Conservation (phyloP, 2,113 vertebrate species). For the Heloderma charlesbogerti region DNA sequence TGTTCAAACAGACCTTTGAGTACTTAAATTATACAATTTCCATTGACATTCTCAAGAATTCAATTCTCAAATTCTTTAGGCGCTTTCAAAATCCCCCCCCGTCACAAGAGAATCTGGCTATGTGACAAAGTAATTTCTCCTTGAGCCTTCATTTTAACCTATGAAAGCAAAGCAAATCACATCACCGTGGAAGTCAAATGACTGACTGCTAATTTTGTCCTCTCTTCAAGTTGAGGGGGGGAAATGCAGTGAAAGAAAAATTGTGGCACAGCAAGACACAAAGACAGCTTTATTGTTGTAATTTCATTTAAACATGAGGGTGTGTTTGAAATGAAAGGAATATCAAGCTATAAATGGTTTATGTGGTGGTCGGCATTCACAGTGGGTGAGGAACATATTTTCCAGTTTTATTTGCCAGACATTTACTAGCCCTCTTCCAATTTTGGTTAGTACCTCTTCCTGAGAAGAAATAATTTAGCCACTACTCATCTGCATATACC, state of each 20-base stretch:
- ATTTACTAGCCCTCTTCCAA: not conserved
- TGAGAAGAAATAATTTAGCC: not conserved
- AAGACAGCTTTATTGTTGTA: not conserved
- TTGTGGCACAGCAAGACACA: not conserved
- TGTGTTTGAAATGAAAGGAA: not conserved
- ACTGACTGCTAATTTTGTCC: not conserved
- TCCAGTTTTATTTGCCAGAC: conserved; percentile 6
- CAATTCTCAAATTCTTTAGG: conserved; percentile 7
- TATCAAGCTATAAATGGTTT: not conserved
- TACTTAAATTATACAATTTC: conserved; percentile 4
- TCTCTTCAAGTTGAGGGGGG: not conserved
- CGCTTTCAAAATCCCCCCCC: not conserved
- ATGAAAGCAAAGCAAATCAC: conserved; percentile 22
- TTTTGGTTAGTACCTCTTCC: not conserved
- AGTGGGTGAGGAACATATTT: not conserved
- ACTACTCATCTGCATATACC: not conserved
- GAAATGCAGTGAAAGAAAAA: not conserved
- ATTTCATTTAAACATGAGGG: conserved; percentile 18
- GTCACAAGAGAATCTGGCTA: conserved; percentile 19
- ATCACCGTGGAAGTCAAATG: conserved; percentile 3
- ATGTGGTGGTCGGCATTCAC: not conserved
- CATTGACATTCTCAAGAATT: conserved; percentile 1
- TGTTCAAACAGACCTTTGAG: not conserved
- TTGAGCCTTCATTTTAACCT: not conserved
- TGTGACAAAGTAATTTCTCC: conserved; percentile 11